phyloP scores from a whole-genome alignment of 1,140 invertebrate genomes.

The Vollenhovia emeryi region DNA sequence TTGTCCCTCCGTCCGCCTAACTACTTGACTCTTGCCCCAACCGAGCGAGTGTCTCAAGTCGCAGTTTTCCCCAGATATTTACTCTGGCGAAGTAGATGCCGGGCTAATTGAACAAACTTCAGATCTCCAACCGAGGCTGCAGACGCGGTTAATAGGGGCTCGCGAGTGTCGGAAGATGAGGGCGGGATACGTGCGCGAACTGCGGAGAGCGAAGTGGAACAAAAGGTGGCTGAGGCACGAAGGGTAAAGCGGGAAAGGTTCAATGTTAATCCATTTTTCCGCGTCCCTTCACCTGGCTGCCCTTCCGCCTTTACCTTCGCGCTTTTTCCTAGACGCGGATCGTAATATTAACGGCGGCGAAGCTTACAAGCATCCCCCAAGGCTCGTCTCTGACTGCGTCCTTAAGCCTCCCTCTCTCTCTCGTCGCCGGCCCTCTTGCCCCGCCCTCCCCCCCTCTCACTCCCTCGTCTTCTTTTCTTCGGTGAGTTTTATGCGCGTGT shows the following conservation, averaged over 20 bases:
- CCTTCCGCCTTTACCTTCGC: conserved; percentile 33
- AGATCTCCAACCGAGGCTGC: conserved; percentile 64
- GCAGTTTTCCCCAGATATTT: conserved; percentile 78
- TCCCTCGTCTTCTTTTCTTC: conserved; percentile 20
- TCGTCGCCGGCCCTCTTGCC: no score
- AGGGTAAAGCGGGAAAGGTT: conserved; percentile 65
- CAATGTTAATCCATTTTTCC: conserved; percentile 79
- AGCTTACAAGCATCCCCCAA: conserved; percentile 62
- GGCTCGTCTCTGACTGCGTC: conserved; percentile 35
- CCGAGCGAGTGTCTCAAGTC: conserved; percentile 67
- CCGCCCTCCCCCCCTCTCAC: background rate
- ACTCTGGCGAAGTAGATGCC: conserved; percentile 76
- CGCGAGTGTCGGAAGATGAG: conserved; percentile 21
- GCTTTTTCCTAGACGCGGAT: conserved; percentile 61
- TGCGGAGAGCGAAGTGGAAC: background rate
- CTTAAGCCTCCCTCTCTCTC: background rate
- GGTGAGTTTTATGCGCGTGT: conserved; percentile 58
- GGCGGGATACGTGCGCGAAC: conserved; percentile 10
- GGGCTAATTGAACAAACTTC: conserved; percentile 81
- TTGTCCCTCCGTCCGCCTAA: conserved; percentile 44
- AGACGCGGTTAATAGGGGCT: conserved; percentile 72
- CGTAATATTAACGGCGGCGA: conserved; percentile 75
- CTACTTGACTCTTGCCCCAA: conserved; percentile 41
- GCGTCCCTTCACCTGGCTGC: conserved; percentile 57
- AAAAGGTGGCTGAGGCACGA: background rate